phyloP scores from a whole-genome alignment of 2,797 vertebrate genomes.

The Thripadectes ignobilis region DNA sequence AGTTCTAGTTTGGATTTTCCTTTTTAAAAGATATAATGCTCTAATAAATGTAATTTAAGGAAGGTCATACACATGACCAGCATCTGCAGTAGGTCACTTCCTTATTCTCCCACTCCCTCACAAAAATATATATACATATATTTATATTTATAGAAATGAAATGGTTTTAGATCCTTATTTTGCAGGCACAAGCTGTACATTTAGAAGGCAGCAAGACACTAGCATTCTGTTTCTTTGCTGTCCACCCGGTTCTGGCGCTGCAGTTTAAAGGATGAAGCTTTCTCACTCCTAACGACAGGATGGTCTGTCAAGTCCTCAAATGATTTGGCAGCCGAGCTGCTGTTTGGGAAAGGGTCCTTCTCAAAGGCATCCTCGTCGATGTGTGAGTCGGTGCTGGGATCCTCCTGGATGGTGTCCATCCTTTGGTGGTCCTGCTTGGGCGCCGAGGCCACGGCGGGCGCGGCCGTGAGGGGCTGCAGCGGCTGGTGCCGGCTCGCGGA shows the following conservation, averaged over 20 bases:
- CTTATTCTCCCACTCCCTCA: slow-evolving; percentile 43
- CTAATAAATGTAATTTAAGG: slow-evolving; percentile 35
- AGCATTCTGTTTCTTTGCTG: slow-evolving; percentile 96
- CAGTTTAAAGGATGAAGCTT: slow-evolving; percentile 83
- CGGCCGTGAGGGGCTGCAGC: slow-evolving; percentile 45
- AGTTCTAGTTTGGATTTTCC: slow-evolving; percentile 37
- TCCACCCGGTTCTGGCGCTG: slow-evolving; percentile 90
- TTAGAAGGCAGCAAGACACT: neutral
- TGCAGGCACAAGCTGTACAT: neutral
- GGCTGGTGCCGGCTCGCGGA: slow-evolving; percentile 70
- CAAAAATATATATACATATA: slow-evolving; percentile 61
- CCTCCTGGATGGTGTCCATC: slow-evolving; percentile 98
- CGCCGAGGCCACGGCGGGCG: slow-evolving; percentile 48
- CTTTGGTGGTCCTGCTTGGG: slow-evolving; percentile 80
- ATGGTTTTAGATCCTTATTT: slow-evolving; percentile 38
- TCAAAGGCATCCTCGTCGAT: slow-evolving; percentile 83
- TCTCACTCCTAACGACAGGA: slow-evolving; percentile 79
- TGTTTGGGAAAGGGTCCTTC: slow-evolving; percentile 87
- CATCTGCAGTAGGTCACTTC: slow-evolving; percentile 71
- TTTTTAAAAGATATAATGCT: slow-evolving; percentile 47
- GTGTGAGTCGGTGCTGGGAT: slow-evolving; percentile 91
- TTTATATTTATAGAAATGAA: slow-evolving; percentile 61
- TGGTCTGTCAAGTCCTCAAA: slow-evolving; percentile 94
- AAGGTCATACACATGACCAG: slow-evolving; percentile 69
- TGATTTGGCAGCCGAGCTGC: slow-evolving; percentile 84